Evolutionary conservation across 2,797 vertebrate species (phyloP).

Genomic region (Nannoperca obscura): DNA sequence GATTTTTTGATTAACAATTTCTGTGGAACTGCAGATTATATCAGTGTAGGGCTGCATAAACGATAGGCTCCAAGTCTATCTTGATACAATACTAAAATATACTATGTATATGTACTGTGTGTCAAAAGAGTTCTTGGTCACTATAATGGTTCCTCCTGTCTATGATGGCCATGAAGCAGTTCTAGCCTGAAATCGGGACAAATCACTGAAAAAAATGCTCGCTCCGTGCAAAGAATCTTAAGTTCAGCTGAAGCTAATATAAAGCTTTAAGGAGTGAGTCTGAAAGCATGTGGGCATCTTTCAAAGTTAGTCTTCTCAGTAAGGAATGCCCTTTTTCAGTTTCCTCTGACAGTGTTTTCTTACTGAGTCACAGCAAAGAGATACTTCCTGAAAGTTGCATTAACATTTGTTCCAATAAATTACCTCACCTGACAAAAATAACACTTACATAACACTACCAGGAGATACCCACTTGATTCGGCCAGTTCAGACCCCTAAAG

Average conservation of each 20-base stretch:
- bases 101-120: background rate
- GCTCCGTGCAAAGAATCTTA: background rate
- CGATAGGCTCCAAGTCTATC: background rate
- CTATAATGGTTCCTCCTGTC: background rate
- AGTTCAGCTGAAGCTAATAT: background rate
- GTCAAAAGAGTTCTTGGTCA: background rate
- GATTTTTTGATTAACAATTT: constrained; percentile 51
- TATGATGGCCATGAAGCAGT: background rate
- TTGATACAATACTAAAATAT: background rate
- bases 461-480: background rate
- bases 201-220: background rate
- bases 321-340: background rate
- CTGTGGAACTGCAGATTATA: constrained; percentile 29
- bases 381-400: background rate
- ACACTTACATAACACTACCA: background rate
- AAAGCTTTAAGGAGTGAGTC: background rate
- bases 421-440: background rate
- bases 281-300: background rate
- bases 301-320: background rate
- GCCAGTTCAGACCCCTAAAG: background rate
- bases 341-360: background rate
- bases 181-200: background rate
- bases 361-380: background rate
- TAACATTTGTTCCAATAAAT: background rate
- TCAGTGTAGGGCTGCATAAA: constrained; percentile 11